Evolutionary conservation across 2,113 vertebrate species (phyloP), one percentile per base, ranked within the genome.

Genomic region (Eira barbara): DNA sequence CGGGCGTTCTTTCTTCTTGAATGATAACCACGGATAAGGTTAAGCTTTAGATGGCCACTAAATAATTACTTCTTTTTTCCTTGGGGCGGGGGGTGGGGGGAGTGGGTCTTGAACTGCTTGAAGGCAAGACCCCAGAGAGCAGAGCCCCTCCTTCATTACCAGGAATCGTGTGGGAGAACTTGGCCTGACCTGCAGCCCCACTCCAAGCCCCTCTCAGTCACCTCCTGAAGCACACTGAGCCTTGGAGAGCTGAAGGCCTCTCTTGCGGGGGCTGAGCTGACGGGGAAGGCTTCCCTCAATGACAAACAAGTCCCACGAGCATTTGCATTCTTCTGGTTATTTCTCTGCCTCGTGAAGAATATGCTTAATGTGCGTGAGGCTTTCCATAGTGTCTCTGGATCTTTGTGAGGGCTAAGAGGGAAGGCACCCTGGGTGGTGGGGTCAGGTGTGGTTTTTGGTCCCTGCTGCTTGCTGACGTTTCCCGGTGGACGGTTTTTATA

Each of bases 1-100:
- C 9, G 14, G 1, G 5, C 5, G 7, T 31, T 20, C 63, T 49
- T 39, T 80, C 47, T 36, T 31, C 67, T 31, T 55, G 57, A 67
- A 61, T n/a, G 34, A 42, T n/a, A 78, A 85, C 71, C 45, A 14
- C 13, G 29, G 29, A 15, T 47, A 61, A 13, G 31, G 31, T 55
- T 65, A 18, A 57, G 39, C 17, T 76, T 71, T 63, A 23, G 45
- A 10, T 87, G 76, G 61, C 74, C 57, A 4, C 69, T 65, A 39
- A 61, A 27, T 63, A 25, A 49, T 89, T 67, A 29, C 49, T 42
- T 95, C 39, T 88, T 39, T 78, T 84, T 88, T 88, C 74, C 57
- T 69, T 25, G 71, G 57, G 57, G 21, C 1, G 8, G 21, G 7
- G 7, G 21, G 57, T 25, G 25, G 36, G 85, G 29, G 34, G 23